Evolutionary conservation across 2,113 vertebrate species (phyloP).

Genomic region (Vimba vimba): DNA sequence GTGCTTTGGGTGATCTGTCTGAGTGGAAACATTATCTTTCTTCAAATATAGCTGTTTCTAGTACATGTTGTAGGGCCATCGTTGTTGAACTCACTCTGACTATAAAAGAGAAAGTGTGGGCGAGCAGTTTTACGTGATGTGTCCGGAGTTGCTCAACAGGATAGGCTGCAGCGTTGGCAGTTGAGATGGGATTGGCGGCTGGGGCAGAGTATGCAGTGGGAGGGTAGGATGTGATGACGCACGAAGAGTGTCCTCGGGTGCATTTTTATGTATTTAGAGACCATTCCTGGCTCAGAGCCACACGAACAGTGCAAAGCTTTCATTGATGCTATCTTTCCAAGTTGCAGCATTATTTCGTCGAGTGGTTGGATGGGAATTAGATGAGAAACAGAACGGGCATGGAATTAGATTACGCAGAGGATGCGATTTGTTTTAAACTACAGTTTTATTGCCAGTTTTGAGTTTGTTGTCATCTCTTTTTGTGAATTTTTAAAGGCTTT

Average conservation of each 20-base stretch:
- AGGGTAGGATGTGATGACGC: conserved; percentile 24
- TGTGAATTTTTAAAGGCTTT: not conserved
- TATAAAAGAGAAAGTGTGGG: not conserved
- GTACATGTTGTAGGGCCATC: not conserved
- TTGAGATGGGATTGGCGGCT: conserved; percentile 9
- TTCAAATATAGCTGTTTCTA: not conserved
- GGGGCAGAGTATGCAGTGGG: not conserved
- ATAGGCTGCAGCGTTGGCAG: not conserved
- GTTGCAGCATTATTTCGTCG: not conserved
- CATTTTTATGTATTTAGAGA: conserved; percentile 24
- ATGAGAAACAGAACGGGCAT: not conserved
- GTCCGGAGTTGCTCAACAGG: not conserved
- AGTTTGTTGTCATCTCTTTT: not conserved
- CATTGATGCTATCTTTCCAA: conserved; percentile 7
- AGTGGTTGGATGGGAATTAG: not conserved
- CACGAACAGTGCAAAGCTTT: not conserved
- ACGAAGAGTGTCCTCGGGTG: not conserved
- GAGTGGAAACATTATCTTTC: not conserved
- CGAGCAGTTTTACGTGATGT: not conserved
- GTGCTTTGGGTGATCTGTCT: not conserved
- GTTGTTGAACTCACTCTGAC: not conserved
- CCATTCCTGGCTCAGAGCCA: not conserved
- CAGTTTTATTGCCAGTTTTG: not conserved
- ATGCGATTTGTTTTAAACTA: not conserved
- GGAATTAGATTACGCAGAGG: not conserved